These are phyloP conservation scores for Sclerurus mexicanus DNA, from an alignment of 2,113 vertebrate species.

Conservation along the genomic window DNA sequence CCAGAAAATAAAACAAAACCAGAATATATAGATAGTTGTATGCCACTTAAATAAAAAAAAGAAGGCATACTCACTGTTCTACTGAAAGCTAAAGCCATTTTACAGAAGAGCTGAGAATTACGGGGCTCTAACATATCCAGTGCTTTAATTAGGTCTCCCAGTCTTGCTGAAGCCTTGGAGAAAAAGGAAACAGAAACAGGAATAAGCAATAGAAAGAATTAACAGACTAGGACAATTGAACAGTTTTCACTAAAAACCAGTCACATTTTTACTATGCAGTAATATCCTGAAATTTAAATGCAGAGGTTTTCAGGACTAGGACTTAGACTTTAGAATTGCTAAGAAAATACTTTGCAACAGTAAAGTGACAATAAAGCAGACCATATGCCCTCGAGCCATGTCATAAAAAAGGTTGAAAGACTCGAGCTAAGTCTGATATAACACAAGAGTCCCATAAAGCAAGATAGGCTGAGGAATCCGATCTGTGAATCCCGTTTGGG, in stretches of 20 bases:
- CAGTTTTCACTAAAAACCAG: neutral
- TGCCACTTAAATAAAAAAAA: neutral
- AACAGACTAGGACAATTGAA: neutral
- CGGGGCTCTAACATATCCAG: slow-evolving; percentile 84
- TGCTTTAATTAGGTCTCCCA: slow-evolving; percentile 82
- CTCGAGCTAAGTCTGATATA: neutral
- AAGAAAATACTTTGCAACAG: neutral
- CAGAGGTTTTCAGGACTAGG: neutral
- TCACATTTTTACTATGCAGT: neutral
- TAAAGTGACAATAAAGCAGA: neutral
- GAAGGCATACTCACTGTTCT: slow-evolving; percentile 83
- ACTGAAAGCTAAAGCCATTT: slow-evolving; percentile 89
- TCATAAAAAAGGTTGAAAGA: neutral
- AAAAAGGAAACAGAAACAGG: neutral
- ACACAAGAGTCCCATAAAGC: neutral
- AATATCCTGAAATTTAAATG: neutral
- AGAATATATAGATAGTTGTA: neutral
- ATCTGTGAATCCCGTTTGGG: neutral
- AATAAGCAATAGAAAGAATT: neutral
- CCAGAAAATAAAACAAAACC: neutral
- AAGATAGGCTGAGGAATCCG: neutral
- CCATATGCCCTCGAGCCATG: neutral
- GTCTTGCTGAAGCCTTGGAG: slow-evolving; percentile 81
- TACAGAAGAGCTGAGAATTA: slow-evolving; percentile 86
- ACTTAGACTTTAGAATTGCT: neutral